A percentile compares a stretch with the other conserved stretches of the same genome.
Conservation (phyloP, 2,888 invertebrate genomes). For the Lamellibrachia satsuma region DNA sequence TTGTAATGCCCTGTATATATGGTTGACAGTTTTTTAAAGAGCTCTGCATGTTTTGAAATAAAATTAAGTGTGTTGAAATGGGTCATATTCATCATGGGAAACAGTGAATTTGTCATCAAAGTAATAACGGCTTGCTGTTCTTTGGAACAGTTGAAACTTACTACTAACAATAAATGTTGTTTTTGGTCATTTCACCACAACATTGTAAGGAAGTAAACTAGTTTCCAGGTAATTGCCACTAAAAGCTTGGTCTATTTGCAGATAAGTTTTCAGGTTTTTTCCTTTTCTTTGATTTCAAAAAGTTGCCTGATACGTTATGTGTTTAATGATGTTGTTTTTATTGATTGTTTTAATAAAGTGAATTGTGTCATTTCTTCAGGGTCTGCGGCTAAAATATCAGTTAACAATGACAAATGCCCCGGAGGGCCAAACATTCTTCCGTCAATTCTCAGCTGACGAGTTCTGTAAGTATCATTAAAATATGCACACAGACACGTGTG, state of each 20-base stretch:
- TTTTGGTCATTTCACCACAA: not conserved
- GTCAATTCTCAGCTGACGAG: conserved; percentile 94
- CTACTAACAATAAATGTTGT: not conserved
- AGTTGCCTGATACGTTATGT: too few species aligned
- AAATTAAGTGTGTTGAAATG: not conserved
- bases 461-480: conserved; percentile 77
- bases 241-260: not conserved
- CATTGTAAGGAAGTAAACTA: not conserved
- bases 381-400: conserved; percentile 81
- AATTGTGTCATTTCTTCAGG: conserved; percentile 66
- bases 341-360: not conserved
- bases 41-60: not conserved
- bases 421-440: conserved; percentile 79
- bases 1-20: not conserved
- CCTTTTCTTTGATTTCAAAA: too few species aligned
- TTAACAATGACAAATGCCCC: conserved; percentile 89
- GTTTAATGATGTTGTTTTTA: not conserved
- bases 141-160: not conserved
- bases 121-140: not conserved
- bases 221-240: not conserved
- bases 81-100: not conserved
- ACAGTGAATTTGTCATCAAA: not conserved
- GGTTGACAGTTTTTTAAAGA: not conserved
- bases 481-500: not conserved
- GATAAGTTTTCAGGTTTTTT: not conserved